Evolutionary conservation across 1,140 invertebrate genomes (phyloP).

Genomic region (Ctenoplectra terminalis): DNA sequence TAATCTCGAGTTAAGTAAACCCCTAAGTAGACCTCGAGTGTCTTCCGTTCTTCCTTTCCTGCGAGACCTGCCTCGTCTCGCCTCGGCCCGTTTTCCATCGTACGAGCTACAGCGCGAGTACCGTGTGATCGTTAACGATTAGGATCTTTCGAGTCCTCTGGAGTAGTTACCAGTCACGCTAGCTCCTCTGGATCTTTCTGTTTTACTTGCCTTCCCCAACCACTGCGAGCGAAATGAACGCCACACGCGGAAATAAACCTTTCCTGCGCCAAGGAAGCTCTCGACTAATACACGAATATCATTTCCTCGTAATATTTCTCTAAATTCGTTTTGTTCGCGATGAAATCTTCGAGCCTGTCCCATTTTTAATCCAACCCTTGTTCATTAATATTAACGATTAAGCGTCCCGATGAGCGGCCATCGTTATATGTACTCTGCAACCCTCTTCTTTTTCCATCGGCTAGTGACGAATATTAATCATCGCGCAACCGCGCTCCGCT

Average conservation of each 20-base stretch:
- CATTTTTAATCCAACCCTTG: constrained; percentile 21
- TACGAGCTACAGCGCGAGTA: not conserved
- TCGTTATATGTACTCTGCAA: constrained; percentile 19
- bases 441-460: not conserved
- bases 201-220: constrained; percentile 8
- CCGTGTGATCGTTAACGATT: constrained; percentile 45
- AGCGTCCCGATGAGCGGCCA: constrained; percentile 5
- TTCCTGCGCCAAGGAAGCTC: not conserved
- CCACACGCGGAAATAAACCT: constrained; percentile 10
- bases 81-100: not conserved
- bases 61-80: constrained; percentile 18
- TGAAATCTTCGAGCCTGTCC: not conserved
- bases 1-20: constrained; percentile 81
- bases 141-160: constrained; percentile 31
- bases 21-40: constrained; percentile 77
- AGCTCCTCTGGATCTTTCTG: constrained; percentile 12
- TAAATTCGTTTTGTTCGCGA: constrained; percentile 1
- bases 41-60: constrained; percentile 61
- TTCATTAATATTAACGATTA: constrained; percentile 46
- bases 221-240: not conserved
- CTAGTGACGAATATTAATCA: constrained; percentile 38
- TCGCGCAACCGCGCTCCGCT: constrained; percentile 9
- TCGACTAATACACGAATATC: not conserved
- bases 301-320: not conserved
- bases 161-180: constrained; percentile 26